Evolutionary conservation across 2,113 vertebrate genomes (phyloP).

Genomic region (Phainopepla nitens): DNA sequence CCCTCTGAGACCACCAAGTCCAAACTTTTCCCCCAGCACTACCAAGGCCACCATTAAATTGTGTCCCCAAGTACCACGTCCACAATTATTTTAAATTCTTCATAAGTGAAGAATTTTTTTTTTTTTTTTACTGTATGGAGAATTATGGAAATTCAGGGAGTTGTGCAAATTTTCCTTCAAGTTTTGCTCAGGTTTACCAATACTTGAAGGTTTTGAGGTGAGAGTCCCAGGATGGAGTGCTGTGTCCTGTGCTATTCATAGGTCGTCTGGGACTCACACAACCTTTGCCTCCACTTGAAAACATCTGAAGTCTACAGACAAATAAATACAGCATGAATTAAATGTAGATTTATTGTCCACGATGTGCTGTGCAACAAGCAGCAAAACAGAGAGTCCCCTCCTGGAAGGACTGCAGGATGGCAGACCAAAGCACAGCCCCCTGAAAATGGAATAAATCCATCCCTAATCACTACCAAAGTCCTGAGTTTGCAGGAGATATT

Average conservation of each 20-base stretch:
- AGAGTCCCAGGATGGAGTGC: background rate
- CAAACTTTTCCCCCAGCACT: background rate
- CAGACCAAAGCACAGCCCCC: background rate
- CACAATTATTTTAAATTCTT: background rate
- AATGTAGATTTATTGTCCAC: background rate
- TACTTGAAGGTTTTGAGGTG: background rate
- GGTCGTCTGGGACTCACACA: background rate
- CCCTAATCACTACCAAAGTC: background rate
- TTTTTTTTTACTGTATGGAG: background rate
- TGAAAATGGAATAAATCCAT: background rate
- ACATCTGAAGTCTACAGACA: background rate
- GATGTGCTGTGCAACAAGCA: background rate
- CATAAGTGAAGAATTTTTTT: background rate
- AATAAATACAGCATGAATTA: background rate
- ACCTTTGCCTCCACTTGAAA: rapidly evolving
- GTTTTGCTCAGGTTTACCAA: background rate
- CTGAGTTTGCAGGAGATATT: conserved; percentile 16
- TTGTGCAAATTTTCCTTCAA: background rate
- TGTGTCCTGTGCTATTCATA: background rate
- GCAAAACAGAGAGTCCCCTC: background rate
- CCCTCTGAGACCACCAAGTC: background rate
- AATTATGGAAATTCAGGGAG: background rate
- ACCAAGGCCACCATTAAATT: background rate
- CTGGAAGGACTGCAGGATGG: background rate
- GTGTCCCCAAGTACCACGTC: background rate